Evolutionary conservation across 1,140 invertebrate species (phyloP), one percentile per base, ranked within the genome.

Genomic region (Halesus radiatus): DNA sequence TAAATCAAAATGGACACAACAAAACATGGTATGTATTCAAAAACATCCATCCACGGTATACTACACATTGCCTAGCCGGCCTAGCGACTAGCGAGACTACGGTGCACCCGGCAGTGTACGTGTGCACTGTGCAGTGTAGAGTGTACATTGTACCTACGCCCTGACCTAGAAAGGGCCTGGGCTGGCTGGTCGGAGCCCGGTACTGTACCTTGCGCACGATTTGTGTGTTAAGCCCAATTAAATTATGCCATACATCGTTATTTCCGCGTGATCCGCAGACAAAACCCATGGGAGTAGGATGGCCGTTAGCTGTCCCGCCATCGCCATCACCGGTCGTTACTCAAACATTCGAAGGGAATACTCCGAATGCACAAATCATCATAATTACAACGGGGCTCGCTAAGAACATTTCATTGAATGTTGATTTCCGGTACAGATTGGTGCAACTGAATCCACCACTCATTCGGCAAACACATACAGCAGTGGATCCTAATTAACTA

Each of bases 201-300:
- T n/a, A 50, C 66, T 50, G 22, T 50, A 23, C 32, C 66, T n/a
- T 18, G 37, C 66, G 37, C 80, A 81, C 80, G 80, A 81, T 79
- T 78, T 52, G 76, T 79, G 74, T 79, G 80, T 81, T 76, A 58
- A 76, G 80, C 58, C 80, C 80, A 81, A 81, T 81, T 81, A 81
- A 81, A 78, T 81, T 79, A 79, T 81, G 80, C 80, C 76, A 76
- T 81, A 79, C 76, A 75, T 81, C 60, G 76, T 75, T 81, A 81
- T 78, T 78, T 81, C 80, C 80, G 80, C 74, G 80, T 68, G 80
- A 80, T 80, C 60, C 74, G 70, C 54, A 80, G 66, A 72, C 68
- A 45, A 72, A 72, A 52, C 68, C 68, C 68, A 52, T 72, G 68
- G 68, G 72, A 74, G 50, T 32, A 54, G 50, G 50, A 22, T 37